Conservation (phyloP, 2,113 vertebrate genomes). For the Syngnathus scovelli region DNA sequence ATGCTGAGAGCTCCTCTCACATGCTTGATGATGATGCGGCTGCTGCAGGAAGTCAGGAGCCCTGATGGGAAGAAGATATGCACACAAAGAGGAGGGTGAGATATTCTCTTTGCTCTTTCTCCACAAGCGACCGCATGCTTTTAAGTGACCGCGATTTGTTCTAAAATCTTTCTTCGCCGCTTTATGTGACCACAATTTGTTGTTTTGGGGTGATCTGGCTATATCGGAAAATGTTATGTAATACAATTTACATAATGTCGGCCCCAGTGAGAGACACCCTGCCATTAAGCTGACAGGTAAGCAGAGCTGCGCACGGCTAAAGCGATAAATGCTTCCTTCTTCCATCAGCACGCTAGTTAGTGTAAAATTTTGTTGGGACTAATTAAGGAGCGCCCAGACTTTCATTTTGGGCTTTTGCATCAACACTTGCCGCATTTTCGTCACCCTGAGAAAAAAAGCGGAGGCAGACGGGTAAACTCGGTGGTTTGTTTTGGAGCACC, state of each 20-base stretch:
- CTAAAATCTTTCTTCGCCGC: slow-evolving; percentile 14
- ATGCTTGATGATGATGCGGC: slow-evolving; percentile 54
- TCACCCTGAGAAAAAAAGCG: background rate
- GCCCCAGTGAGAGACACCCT: too few relatives aligned
- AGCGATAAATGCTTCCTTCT: background rate
- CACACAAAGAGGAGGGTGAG: slow-evolving; percentile 35
- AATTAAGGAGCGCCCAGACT: background rate
- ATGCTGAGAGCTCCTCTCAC: slow-evolving; percentile 58
- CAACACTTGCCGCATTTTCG: background rate
- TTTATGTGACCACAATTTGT: too few relatives aligned
- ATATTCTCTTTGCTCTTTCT: slow-evolving; percentile 28
- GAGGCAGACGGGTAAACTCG: background rate
- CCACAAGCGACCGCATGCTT: slow-evolving; percentile 30
- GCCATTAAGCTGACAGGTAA: too few relatives aligned
- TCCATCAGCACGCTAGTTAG: background rate
- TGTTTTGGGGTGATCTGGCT: too few relatives aligned
- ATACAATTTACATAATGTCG: too few relatives aligned
- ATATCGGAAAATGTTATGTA: too few relatives aligned
- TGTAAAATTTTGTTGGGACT: background rate
- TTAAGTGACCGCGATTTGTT: slow-evolving; percentile 14
- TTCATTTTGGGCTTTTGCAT: background rate
- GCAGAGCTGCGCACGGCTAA: too few relatives aligned
- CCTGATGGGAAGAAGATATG: slow-evolving; percentile 57
- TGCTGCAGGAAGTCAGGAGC: slow-evolving; percentile 42
- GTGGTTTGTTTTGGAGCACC: background rate